phyloP scores from a whole-genome alignment of 2,888 invertebrate genomes.

The Spicauda simplicius region DNA sequence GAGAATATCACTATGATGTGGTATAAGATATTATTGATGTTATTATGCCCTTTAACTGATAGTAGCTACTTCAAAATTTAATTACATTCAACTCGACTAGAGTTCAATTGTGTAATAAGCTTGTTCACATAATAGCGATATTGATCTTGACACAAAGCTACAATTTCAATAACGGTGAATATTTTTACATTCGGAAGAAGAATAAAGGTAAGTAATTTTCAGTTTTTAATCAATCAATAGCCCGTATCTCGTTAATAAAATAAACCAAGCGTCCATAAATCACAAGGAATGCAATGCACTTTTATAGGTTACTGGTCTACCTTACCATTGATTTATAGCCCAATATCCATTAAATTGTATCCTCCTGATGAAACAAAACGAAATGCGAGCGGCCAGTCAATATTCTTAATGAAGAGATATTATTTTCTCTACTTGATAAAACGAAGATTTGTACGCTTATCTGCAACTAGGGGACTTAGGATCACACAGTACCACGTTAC shows the following conservation, averaged over 20 bases:
- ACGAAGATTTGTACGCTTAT: background rate
- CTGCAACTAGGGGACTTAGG: too few relatives aligned
- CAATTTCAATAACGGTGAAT: too few relatives aligned
- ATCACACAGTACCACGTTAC: too few relatives aligned
- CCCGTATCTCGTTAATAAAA: slow-evolving; percentile 20
- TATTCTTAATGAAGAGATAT: slow-evolving; percentile 17
- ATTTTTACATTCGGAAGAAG: background rate
- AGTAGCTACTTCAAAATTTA: too few relatives aligned
- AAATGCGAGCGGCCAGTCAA: slow-evolving; percentile 17
- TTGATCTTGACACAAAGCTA: too few relatives aligned
- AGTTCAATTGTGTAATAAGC: too few relatives aligned
- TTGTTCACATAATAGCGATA: too few relatives aligned
- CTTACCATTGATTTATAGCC: slow-evolving; percentile 37
- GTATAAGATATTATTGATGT: too few relatives aligned
- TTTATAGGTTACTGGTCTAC: slow-evolving; percentile 33
- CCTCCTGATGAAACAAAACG: slow-evolving; percentile 32
- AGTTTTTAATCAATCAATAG: background rate
- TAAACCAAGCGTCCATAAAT: slow-evolving; percentile 27
- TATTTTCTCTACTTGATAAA: background rate
- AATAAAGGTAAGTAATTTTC: slow-evolving; percentile 1
- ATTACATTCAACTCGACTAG: too few relatives aligned
- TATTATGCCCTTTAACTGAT: too few relatives aligned
- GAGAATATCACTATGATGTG: too few relatives aligned
- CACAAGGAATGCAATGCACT: slow-evolving; percentile 34
- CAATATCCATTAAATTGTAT: slow-evolving; percentile 29